phyloP scores from a whole-genome alignment of 2,113 vertebrate genomes.

The Vireo altiloquus region DNA sequence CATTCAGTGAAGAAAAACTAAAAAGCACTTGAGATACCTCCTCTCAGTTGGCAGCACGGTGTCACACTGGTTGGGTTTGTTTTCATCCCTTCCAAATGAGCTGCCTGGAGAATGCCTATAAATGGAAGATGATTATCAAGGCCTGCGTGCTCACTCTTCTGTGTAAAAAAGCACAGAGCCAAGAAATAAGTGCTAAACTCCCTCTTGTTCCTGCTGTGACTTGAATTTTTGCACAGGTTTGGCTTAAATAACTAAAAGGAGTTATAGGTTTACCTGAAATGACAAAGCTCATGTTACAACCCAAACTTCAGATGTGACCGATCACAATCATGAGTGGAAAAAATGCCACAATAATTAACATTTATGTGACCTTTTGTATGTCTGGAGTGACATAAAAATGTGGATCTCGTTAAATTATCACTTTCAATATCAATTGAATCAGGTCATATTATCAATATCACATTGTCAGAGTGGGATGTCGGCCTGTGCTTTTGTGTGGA shows the following conservation, averaged over 20 bases:
- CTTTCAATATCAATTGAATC: not conserved
- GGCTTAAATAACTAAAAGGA: not conserved
- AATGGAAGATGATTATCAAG: conserved; percentile 19
- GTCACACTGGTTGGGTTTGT: not conserved
- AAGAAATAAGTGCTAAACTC: not conserved
- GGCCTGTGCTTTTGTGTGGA: not conserved
- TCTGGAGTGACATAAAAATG: not conserved
- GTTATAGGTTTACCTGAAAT: not conserved
- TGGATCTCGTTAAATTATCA: not conserved
- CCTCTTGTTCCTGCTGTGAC: not conserved
- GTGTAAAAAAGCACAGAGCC: not conserved
- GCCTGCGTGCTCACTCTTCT: not conserved
- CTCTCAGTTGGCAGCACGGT: not conserved
- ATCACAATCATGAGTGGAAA: not conserved
- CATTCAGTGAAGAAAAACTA: not conserved
- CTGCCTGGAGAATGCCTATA: conserved; percentile 28
- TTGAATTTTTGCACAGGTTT: not conserved
- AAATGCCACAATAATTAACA: not conserved
- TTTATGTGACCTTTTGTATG: not conserved
- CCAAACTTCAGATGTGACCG: not conserved
- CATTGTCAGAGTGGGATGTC: not conserved
- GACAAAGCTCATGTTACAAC: not conserved
- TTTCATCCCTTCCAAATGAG: conserved; percentile 27
- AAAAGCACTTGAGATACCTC: not conserved
- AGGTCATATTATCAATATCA: not conserved